Conservation (phyloP, 1,140 invertebrate genomes). For the Tribolium castaneum region DNA sequence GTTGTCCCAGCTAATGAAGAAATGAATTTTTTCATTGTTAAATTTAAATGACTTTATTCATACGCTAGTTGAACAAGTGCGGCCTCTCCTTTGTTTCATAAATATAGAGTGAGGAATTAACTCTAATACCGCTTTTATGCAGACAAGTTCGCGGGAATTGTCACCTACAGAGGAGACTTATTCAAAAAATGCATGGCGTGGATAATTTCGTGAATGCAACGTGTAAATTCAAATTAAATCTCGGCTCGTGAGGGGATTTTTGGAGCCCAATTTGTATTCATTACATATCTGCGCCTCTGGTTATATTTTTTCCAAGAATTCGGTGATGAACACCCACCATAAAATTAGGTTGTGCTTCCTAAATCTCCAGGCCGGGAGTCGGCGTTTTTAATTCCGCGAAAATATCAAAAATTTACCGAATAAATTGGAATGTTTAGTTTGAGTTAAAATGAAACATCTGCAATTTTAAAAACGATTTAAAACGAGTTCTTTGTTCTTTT, state of each 20-base stretch:
- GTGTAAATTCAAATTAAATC: conserved; percentile 22
- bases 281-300: conserved; percentile 11
- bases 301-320: conserved; percentile 9
- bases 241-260: not conserved
- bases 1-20: not conserved
- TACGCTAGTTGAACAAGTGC: conserved; percentile 11
- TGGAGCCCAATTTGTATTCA: conserved; percentile 21
- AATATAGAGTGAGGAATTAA: conserved; percentile 33
- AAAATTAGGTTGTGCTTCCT: not conserved
- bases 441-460: conserved; percentile 29
- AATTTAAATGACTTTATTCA: conserved; percentile 31
- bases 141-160: conserved; percentile 11
- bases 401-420: not conserved
- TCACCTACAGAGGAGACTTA: conserved; percentile 5
- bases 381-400: not conserved
- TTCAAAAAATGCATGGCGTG: conserved; percentile 25
- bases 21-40: not conserved
- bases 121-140: conserved; percentile 29
- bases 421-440: conserved; percentile 26
- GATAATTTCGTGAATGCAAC: conserved; percentile 16
- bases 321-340: not conserved
- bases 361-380: not conserved
- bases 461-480: conserved; percentile 46
- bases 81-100: conserved; percentile 26
- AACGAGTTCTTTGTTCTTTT: conserved; percentile 44